Percentiles rank a stretch among this genome's conserved stretches.
Conservation (phyloP, 2,888 invertebrate species). For the Peribatodes rhomboidaria region DNA sequence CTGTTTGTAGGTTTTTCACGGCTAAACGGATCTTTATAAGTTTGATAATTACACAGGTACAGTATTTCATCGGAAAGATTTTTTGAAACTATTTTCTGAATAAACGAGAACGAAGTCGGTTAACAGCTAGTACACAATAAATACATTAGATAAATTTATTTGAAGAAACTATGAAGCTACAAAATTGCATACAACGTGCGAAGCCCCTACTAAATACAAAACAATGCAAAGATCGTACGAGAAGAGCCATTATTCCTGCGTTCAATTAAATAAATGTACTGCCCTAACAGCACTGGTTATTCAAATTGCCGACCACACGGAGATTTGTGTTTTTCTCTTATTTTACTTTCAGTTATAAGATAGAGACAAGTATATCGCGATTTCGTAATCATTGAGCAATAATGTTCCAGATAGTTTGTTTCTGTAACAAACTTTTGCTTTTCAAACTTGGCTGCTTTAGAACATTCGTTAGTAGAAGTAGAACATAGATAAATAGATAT, state of each 20-base stretch:
- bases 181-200: neutral
- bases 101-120: too few species aligned
- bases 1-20: too few species aligned
- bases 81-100: too few species aligned
- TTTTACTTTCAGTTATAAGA: neutral
- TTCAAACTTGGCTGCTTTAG: too few species aligned
- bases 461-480: too few species aligned
- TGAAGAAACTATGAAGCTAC: neutral
- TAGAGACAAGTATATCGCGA: neutral
- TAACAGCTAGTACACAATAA: too few species aligned
- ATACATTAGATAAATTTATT: neutral
- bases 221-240: neutral
- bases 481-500: too few species aligned
- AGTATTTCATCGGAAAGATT: too few species aligned
- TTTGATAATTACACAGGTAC: too few species aligned
- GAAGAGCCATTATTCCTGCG: conserved; percentile 1
- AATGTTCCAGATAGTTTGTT: neutral
- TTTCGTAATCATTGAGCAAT: neutral
- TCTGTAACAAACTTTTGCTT: too few species aligned
- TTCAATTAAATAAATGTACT: conserved; percentile 24
- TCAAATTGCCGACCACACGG: conserved; percentile 26
- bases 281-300: conserved; percentile 9
- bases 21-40: too few species aligned
- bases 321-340: conserved; percentile 7
- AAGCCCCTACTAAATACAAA: neutral